Percentiles rank a stretch among this genome's conserved stretches.
phyloP scores from a whole-genome alignment of 2,797 vertebrate species.

The Eulemur albifrons region DNA sequence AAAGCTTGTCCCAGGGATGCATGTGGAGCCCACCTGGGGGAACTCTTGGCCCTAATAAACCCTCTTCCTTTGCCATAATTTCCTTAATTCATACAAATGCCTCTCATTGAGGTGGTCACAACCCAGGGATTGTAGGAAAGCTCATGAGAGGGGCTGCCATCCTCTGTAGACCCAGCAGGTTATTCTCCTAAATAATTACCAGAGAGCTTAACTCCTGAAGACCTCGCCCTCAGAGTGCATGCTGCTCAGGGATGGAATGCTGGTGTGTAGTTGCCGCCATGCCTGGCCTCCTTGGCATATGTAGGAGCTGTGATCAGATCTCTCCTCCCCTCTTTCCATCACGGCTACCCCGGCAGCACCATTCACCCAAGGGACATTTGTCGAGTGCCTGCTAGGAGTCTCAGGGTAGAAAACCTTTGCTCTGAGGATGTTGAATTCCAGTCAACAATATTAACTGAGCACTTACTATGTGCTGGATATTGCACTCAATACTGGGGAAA shows the following conservation, averaged over 20 bases:
- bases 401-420: not conserved
- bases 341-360: not conserved
- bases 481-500: not conserved
- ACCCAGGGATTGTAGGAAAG: not conserved
- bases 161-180: not conserved
- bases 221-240: not conserved
- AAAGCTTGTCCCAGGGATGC: not conserved
- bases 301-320: not conserved
- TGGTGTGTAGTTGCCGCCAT: not conserved
- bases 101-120: not conserved
- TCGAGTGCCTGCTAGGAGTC: not conserved
- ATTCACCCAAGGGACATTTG: not conserved
- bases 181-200: not conserved
- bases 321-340: not conserved
- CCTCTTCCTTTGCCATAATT: not conserved
- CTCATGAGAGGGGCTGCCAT: not conserved
- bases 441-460: not conserved
- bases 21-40: too few relatives aligned
- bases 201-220: not conserved
- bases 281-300: not conserved
- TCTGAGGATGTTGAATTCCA: not conserved
- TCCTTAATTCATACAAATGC: not conserved
- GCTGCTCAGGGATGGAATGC: not conserved
- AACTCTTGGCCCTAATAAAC: not conserved
- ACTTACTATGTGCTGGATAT: not conserved